Conservation (phyloP, 1,140 invertebrate species). For the Tyrophagus putrescentiae region DNA sequence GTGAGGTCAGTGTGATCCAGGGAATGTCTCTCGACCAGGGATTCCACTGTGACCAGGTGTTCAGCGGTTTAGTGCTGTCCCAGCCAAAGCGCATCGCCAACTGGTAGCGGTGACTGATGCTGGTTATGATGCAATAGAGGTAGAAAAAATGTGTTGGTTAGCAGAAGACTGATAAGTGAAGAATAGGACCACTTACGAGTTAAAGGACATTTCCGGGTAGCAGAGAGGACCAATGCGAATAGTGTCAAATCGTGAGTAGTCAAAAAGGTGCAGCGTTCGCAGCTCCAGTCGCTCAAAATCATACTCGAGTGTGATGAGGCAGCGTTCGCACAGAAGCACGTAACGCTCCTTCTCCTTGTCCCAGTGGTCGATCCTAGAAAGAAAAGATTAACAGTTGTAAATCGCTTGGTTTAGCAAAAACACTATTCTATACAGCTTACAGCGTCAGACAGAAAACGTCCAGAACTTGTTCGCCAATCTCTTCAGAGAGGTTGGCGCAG, state of each 20-base stretch:
- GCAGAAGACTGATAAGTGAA: background rate
- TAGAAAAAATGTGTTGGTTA: background rate
- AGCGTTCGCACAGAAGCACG: conserved; percentile 50
- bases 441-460: conserved; percentile 3
- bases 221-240: conserved; percentile 54
- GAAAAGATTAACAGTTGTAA: conserved; percentile 4
- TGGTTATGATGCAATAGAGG: background rate
- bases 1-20: conserved; percentile 57
- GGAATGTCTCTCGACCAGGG: conserved; percentile 63
- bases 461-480: conserved; percentile 12
- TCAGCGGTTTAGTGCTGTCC: conserved; percentile 50
- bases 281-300: conserved; percentile 59
- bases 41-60: conserved; percentile 62
- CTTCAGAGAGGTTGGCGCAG: background rate
- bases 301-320: conserved; percentile 58
- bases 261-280: conserved; percentile 48
- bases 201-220: conserved; percentile 58
- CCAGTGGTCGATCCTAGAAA: conserved; percentile 60
- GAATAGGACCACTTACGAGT: conserved; percentile 52
- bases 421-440: background rate
- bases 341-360: conserved; percentile 67
- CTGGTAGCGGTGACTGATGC: conserved; percentile 41
- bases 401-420: background rate
- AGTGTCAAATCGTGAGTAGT: conserved; percentile 49
- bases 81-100: conserved; percentile 57